Base-by-base conservation (phyloP, 2,888 invertebrate genomes). In the Philereme transversata region DNA sequence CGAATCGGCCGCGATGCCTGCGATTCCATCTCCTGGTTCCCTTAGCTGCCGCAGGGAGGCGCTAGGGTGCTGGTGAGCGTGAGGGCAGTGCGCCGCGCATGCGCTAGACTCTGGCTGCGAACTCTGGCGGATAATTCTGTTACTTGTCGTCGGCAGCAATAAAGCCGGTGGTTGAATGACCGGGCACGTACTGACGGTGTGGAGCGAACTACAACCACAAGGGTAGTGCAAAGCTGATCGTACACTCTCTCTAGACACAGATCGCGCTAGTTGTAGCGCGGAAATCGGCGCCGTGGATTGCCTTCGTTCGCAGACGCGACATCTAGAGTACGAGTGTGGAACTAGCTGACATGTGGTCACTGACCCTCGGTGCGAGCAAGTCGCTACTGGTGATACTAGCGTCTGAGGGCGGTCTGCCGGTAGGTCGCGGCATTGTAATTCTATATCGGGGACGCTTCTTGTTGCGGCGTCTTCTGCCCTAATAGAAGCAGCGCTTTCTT, bases 1-100 rank as follows among this genome's bases (percentile, higher is more conserved):
- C 61, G 98, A 98, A 91, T 99, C 99, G 53, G 98, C 98, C 33
- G 98, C 99, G 78, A 99, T 99, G 82, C 97, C 97, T 51, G 98
- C 98, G 69, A 99, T 97, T 70, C 97, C 97, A 82, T 97, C 97
- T 66, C 95, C 95, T 49, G 95, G 95, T 92, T 96, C 96, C 72
- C 97, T 94, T 59, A 97, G 93, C 85, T 97, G 97, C 79, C 97
- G 95, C 80, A 97, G 90, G 45, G 97, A 97, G 81, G 97, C 96
- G 90, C 97, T 97, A 68, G 96, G 96, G 74, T 95, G 95, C 62
- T 95, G 93, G 74, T 95, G 95, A 81, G 94, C 92, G 76, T 94
- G 93, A 67, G 94, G 94, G 82, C 95, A 95, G 79, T 94, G 92
- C 62, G 93, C 94, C 82, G 93, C 93, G 84, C 95, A 95, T 88